Base-by-base conservation (phyloP, 2,888 invertebrate species). In the Microctonus brassicae region DNA sequence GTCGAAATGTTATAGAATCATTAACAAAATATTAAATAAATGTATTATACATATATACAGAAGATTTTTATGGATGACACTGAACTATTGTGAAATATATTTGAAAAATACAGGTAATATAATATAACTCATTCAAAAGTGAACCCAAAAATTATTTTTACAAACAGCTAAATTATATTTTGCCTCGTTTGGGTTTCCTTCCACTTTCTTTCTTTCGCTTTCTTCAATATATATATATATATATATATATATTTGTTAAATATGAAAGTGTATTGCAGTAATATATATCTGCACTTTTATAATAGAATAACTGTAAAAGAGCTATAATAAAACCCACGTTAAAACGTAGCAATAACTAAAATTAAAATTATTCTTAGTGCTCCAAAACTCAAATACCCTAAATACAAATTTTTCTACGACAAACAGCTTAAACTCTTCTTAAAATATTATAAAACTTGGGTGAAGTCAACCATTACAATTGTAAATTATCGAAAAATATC, bases 71-170 rank as follows among this genome's bases (percentile, higher is more conserved):
- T 47, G n/a, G 7, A 17, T n/a, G 17, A 47, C 20, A 17, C 39
- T 13, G 20, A 6, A 20, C 3, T 47, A 4, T 17, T n/a, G 9
- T n/a, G 20, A 17, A 47, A 17, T 17, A 17, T n/a, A 47, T 47
- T 47, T 47, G 47, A 7, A 47, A 47, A 47, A 47, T n/a, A 47
- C 47, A 47, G 47, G 47, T 47, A 47, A 47, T 47, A 20, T 17
- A 47, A 17, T 47, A 47, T 47, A 47, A 47, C 47, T 47, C 47
- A 47, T 17, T 47, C 47, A 20, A 20, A 47, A 47, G 47, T 47
- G 47, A 47, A 47, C 47, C 47, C 47, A 47, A 47, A 47, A 47
- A 47, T 47, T n/a, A 47, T 47, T 47, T 47, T 47, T 47, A 47
- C 47, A 47, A 47, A 47, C 17, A 47, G 17, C 17, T 47, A 47